These are phyloP conservation scores for Hucho hucho DNA, from an alignment of 2,113 vertebrate species.

Conservation along the genomic window DNA sequence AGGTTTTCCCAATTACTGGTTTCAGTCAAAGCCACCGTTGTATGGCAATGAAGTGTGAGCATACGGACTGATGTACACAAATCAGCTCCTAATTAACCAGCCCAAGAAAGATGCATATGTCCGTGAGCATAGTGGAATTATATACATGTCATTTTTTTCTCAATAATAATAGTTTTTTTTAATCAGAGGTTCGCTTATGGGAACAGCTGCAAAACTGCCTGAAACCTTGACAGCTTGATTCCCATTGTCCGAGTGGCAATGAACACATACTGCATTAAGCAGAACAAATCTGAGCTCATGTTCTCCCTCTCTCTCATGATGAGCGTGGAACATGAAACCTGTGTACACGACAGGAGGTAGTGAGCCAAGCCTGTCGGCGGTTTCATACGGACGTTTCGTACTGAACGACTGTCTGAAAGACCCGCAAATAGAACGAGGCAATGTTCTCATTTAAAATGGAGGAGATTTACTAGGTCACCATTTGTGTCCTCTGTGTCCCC, in stretches of 20 bases:
- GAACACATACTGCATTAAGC: not conserved
- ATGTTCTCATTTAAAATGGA: conserved; percentile 25
- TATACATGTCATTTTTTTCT: conserved; percentile 8
- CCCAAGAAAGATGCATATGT: conserved; percentile 26
- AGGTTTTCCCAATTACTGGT: conserved; percentile 56
- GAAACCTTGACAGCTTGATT: conserved; percentile 18
- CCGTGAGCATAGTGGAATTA: conserved; percentile 12
- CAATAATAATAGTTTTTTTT: conserved; percentile 14
- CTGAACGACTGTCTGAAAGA: conserved; percentile 22
- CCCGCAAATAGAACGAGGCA: not conserved
- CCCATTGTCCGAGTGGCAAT: not conserved
- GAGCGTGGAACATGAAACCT: not conserved
- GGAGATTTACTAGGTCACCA: conserved; percentile 8
- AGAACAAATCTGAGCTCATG: not conserved
- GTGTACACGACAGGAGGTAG: not conserved
- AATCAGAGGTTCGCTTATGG: conserved; percentile 17
- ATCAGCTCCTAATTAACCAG: conserved; percentile 46
- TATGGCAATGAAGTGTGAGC: conserved; percentile 37
- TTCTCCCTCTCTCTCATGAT: not conserved
- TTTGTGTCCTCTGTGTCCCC: not conserved
- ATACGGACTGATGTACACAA: conserved; percentile 49
- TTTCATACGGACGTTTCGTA: not conserved
- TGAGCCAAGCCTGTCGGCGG: not conserved
- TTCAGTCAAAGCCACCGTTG: conserved; percentile 47
- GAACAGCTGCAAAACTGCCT: conserved; percentile 26